Evolutionary conservation across 2,113 vertebrate species (phyloP), one percentile per base, ranked within the genome.

Genomic region (Elanus axillaris): DNA sequence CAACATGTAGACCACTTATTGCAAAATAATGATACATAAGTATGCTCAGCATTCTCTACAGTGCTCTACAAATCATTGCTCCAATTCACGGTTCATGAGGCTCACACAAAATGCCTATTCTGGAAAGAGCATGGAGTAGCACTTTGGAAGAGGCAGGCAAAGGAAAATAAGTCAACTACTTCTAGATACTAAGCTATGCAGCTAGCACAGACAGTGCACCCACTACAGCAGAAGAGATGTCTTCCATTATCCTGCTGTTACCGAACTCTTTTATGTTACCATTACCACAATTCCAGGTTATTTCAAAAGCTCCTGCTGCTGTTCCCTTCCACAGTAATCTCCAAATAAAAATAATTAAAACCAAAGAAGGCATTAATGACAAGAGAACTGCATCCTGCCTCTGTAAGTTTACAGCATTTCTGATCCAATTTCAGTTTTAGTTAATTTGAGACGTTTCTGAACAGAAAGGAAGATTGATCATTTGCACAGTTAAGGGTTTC

Each of bases 51-150:
- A 69, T 32, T 63, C 4, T 7, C 73, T 16, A 12, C 26, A 43
- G 86, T 8, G 48, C 76, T 72, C 55, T 69, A 6, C 43, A 48
- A 63, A 40, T 7, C 75, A 18, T 0, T 29, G 71, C 69, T 82
- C 66, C 5, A 2, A 22, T 55, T 48, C n/a, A n/a, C 0, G 0
- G 27, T 0, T 69, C 77, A 45, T 0, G 6, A 32, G 47, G 23
- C 34, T 45, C 77, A 77, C 31, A 73, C 4, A 55, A 47, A 81
- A 21, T 3, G 9, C 3, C 77, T 59, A 1, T 15, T 63, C 6
- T 62, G 77, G 32, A 20, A 76, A 47, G 10, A 56, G 25, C 26
- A 72, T 2, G 1, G 4, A 62, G 52, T 0, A 25, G 9, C 42
- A 48, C 56, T 59, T 62, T 4, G 16, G 9, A 36, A 76, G 31